Conservation (phyloP, 2,113 vertebrate genomes). For the Neotragus moschatus region DNA sequence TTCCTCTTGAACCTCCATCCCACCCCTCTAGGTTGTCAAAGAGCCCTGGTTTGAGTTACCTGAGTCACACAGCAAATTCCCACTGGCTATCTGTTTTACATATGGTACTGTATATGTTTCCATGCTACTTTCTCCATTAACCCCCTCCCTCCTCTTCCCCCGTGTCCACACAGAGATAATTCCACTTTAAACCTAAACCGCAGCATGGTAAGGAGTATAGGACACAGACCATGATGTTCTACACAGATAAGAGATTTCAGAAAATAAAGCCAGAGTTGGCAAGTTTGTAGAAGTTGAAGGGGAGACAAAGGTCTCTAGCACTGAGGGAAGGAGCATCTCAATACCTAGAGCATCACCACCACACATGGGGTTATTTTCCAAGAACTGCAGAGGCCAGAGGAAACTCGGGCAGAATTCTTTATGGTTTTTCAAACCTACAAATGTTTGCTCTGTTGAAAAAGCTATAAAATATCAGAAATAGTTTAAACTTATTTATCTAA, state of each 20-base stretch:
- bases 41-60: background rate
- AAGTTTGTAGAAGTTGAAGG: background rate
- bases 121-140: background rate
- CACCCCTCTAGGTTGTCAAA: background rate
- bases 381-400: background rate
- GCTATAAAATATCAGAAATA: constrained; percentile 75
- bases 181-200: background rate
- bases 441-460: constrained; percentile 59
- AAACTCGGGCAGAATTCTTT: background rate
- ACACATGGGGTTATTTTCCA: background rate
- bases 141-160: background rate
- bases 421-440: constrained; percentile 8
- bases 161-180: background rate
- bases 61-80: background rate
- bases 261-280: background rate
- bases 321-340: background rate
- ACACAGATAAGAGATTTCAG: background rate
- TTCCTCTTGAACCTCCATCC: background rate
- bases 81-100: background rate
- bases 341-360: background rate
- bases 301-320: background rate
- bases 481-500: constrained; percentile 77
- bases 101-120: background rate
- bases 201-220: background rate
- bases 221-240: background rate